A percentile compares a stretch with the other conserved stretches of the same genome.
Conservation (phyloP, 2,113 vertebrate species). For the Scatophagus argus region DNA sequence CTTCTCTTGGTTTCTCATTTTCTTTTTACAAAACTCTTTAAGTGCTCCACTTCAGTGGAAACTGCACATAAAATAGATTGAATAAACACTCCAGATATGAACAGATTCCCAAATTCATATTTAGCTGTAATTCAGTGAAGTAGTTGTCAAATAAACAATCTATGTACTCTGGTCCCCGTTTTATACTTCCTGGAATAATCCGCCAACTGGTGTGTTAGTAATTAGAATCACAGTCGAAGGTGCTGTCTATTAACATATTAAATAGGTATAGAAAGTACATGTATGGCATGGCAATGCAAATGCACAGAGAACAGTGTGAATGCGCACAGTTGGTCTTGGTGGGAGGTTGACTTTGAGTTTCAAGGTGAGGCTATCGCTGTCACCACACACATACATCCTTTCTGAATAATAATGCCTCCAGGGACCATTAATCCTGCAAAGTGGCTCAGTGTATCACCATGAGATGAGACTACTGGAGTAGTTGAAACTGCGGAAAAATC, state of each 20-base stretch:
- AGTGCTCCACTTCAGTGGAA: background rate
- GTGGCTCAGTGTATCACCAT: constrained; percentile 17
- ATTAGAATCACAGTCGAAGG: constrained; percentile 26
- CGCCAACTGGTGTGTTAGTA: background rate
- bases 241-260: constrained; percentile 32
- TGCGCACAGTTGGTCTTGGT: constrained; percentile 7
- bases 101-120: background rate
- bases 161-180: background rate
- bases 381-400: constrained; percentile 22
- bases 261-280: constrained; percentile 7
- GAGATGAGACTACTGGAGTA: background rate
- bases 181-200: background rate
- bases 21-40: background rate
- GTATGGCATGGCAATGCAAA: background rate
- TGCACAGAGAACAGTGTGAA: constrained; percentile 1
- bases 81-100: background rate
- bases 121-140: constrained; percentile 12
- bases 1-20: background rate
- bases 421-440: constrained; percentile 36
- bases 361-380: constrained; percentile 57
- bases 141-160: constrained; percentile 15
- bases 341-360: constrained; percentile 52
- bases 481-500: background rate
- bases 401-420: constrained; percentile 51
- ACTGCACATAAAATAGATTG: background rate